Conservation (phyloP, 2,888 invertebrate species). For the Camponotus fellah region DNA sequence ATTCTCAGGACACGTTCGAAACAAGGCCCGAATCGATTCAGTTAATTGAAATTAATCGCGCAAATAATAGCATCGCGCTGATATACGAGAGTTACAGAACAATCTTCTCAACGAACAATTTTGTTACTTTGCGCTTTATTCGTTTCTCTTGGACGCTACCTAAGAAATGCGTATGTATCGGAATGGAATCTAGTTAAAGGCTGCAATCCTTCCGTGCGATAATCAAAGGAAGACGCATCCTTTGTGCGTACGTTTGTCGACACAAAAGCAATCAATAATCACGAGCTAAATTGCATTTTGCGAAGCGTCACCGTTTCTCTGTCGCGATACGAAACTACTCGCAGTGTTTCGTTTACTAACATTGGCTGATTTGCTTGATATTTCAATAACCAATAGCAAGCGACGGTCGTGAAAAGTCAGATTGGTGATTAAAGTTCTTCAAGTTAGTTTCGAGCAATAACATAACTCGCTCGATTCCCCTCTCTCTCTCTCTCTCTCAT, state of each 20-base stretch:
- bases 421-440: not conserved
- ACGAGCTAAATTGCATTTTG: conserved; percentile 64
- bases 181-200: conserved; percentile 39
- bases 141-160: conserved; percentile 4
- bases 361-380: conserved; percentile 61
- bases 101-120: conserved; percentile 17
- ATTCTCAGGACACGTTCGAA: not conserved
- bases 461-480: not conserved
- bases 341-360: conserved; percentile 59
- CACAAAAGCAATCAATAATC: conserved; percentile 64
- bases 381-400: conserved; percentile 58
- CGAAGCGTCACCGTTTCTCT: conserved; percentile 27
- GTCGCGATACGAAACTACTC: conserved; percentile 36
- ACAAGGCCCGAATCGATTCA: not conserved
- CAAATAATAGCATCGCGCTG: conserved; percentile 6
- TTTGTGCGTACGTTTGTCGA: conserved; percentile 26
- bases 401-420: conserved; percentile 64
- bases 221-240: conserved; percentile 58
- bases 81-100: conserved; percentile 13
- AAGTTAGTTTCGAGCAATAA: conserved; percentile 3
- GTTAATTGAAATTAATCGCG: conserved; percentile 13
- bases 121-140: conserved; percentile 38
- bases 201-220: conserved; percentile 47
- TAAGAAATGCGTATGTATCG: not conserved
- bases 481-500: not conserved